These are phyloP conservation scores for Nanorana parkeri DNA, from an alignment of 2,113 vertebrate genomes.

Conservation along the genomic window DNA sequence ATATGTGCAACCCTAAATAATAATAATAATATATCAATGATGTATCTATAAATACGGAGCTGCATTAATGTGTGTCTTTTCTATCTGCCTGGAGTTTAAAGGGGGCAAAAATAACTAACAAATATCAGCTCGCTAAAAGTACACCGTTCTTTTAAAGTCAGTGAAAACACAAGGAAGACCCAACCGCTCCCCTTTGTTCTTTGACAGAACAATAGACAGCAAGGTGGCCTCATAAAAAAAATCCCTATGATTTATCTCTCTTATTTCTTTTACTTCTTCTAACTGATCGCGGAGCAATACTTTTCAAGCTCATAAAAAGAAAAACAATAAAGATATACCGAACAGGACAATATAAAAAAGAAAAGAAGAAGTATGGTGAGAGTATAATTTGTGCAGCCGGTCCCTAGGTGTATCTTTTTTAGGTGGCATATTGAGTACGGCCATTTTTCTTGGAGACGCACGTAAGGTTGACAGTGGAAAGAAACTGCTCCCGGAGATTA, in stretches of 20 bases:
- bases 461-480: constrained; percentile 43
- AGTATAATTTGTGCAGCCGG: neutral
- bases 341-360: neutral
- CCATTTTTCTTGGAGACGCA: constrained; percentile 30
- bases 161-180: too few relatives aligned
- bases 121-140: too few relatives aligned
- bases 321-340: constrained; percentile 9
- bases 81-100: too few relatives aligned
- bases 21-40: too few relatives aligned
- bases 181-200: neutral
- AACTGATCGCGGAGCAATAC: constrained; percentile 5
- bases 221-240: neutral
- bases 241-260: constrained; percentile 28
- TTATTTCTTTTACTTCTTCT: constrained; percentile 3
- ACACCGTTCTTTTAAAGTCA: too few relatives aligned
- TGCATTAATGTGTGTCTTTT: too few relatives aligned
- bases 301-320: constrained; percentile 22
- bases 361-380: neutral
- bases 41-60: too few relatives aligned
- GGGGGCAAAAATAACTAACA: too few relatives aligned
- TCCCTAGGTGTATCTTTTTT: constrained; percentile 33
- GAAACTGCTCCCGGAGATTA: constrained; percentile 57
- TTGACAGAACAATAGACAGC: constrained; percentile 16
- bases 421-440: constrained; percentile 7
- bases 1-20: too few relatives aligned